These are phyloP conservation scores for Aurelia aurita DNA, from an alignment of 30 jellyfish, hydroid and myxozoan species.

Conservation along the genomic window DNA sequence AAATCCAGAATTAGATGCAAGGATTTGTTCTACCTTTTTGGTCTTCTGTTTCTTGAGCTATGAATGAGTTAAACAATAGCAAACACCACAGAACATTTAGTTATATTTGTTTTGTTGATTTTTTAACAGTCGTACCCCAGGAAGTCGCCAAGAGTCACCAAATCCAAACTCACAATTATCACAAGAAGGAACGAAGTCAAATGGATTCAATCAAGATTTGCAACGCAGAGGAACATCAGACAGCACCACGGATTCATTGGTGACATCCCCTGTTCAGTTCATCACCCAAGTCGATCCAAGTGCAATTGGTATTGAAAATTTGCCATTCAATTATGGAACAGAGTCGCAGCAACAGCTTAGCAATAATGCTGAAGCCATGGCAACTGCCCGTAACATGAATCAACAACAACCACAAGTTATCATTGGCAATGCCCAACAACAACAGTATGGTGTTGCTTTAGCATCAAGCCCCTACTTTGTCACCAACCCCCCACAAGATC, in stretches of 20 bases:
- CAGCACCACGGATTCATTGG: slow-evolving; percentile 70
- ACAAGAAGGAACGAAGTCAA: slow-evolving; percentile 53
- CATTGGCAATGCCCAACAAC: slow-evolving; percentile 82
- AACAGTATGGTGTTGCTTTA: slow-evolving; percentile 85
- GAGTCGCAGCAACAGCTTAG: slow-evolving; percentile 13
- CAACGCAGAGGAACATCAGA: slow-evolving; percentile 38
- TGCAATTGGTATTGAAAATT: slow-evolving; percentile 72
- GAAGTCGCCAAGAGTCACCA: slow-evolving; percentile 96
- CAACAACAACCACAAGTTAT: slow-evolving; percentile 82
- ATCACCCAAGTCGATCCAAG: slow-evolving; percentile 66
- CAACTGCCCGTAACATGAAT: slow-evolving; percentile 45
- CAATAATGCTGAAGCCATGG: slow-evolving; percentile 43
- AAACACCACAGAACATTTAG: too few species aligned
- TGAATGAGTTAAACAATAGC: too few species aligned
- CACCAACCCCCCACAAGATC: slow-evolving; percentile 86
- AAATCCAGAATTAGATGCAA: too few species aligned
- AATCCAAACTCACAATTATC: slow-evolving; percentile 70
- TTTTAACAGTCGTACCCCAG: slow-evolving; percentile 79
- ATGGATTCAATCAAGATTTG: slow-evolving; percentile 58
- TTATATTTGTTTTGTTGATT: background rate
- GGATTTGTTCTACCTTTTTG: too few species aligned
- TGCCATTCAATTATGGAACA: slow-evolving; percentile 72
- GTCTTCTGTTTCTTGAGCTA: too few species aligned
- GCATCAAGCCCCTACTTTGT: slow-evolving; percentile 91
- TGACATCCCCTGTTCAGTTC: slow-evolving; percentile 94